These are phyloP conservation scores for Parazoanthus swiftii DNA, from an alignment of 92 coral and sea anemone genomes.

Conservation along the genomic window DNA sequence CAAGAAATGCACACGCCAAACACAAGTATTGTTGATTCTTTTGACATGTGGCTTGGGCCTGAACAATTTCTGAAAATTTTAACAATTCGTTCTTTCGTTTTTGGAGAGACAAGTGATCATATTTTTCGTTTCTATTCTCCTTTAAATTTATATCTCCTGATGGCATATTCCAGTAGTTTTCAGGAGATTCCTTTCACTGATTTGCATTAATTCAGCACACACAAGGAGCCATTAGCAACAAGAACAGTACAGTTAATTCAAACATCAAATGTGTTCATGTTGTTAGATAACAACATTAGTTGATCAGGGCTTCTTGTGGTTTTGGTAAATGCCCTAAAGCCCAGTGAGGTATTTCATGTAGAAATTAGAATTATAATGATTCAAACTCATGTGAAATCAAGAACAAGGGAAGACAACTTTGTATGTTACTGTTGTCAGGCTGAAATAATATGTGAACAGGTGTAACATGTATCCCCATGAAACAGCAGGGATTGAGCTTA, in stretches of 20 bases:
- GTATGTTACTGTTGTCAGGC: background rate
- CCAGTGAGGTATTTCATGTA: background rate
- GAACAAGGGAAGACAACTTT: background rate
- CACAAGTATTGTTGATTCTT: background rate
- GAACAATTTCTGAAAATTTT: background rate
- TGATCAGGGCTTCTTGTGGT: slow-evolving; percentile 1
- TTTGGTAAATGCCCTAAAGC: background rate
- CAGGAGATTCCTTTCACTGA: background rate
- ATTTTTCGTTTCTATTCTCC: background rate
- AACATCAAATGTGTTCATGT: background rate
- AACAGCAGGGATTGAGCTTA: background rate
- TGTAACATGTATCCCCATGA: background rate
- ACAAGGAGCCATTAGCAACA: slow-evolving; percentile 11
- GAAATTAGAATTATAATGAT: background rate
- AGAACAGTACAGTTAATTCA: slow-evolving; percentile 9
- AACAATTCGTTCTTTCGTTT: background rate
- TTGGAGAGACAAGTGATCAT: background rate
- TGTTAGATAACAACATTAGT: background rate
- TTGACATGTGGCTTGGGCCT: background rate
- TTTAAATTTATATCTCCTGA: background rate
- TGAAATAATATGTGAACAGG: slow-evolving; percentile 13
- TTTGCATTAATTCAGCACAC: slow-evolving; percentile 11
- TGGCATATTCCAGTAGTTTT: background rate
- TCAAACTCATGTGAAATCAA: background rate
- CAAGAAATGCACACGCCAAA: background rate